These are phyloP conservation scores for Pteronotus mesoamericanus DNA, from an alignment of 2,797 vertebrate genomes.

Conservation along the genomic window DNA sequence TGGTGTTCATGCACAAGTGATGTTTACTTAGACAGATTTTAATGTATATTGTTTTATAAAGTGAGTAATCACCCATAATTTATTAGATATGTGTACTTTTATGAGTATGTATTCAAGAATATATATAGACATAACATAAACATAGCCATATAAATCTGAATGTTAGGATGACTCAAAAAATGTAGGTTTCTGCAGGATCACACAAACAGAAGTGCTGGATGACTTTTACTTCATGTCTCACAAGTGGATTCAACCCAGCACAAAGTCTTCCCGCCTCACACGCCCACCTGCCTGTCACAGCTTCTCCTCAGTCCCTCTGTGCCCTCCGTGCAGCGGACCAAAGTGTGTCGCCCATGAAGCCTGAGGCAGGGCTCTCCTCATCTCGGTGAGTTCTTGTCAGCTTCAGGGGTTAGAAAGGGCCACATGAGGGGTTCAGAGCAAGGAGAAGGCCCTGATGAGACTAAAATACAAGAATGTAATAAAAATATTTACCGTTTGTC, in stretches of 20 bases:
- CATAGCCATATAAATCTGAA: no score
- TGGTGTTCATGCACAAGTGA: neutral
- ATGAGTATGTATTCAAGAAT: no score
- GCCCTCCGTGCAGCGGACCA: slow-evolving; percentile 90
- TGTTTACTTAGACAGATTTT: neutral
- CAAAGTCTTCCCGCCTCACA: slow-evolving; percentile 83
- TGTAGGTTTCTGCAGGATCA: neutral
- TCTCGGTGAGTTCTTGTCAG: slow-evolving; percentile 78
- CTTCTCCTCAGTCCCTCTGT: slow-evolving; percentile 87
- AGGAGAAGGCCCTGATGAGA: neutral
- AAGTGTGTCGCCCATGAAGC: slow-evolving; percentile 86
- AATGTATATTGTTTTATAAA: neutral
- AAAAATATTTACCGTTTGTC: neutral
- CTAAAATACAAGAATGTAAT: neutral
- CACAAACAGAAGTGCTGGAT: neutral
- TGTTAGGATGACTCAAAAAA: neutral
- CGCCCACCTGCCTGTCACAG: slow-evolving; percentile 79
- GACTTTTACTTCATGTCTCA: slow-evolving; percentile 25
- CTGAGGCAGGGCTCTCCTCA: slow-evolving; percentile 84
- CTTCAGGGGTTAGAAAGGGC: neutral
- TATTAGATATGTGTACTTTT: neutral
- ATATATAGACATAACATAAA: no score
- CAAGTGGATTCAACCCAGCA: slow-evolving; percentile 83
- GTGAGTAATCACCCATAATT: neutral
- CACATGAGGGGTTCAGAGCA: accelerated